These are phyloP conservation scores for Bembecia ichneumoniformis DNA, from an alignment of 2,888 invertebrate species.

Conservation along the genomic window DNA sequence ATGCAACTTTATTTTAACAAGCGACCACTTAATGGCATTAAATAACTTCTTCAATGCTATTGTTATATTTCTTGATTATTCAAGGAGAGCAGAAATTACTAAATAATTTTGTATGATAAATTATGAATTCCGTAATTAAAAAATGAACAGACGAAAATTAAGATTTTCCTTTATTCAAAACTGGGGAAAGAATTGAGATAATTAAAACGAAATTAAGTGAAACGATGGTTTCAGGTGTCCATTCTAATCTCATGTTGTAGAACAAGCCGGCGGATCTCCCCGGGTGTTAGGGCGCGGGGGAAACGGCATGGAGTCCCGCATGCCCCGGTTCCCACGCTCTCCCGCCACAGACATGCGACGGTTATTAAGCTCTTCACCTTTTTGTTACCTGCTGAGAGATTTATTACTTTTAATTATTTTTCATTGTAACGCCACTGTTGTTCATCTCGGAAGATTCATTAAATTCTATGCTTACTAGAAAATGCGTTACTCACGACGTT, in stretches of 20 bases:
- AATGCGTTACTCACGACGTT: constrained; percentile 44
- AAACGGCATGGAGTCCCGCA: constrained; percentile 11
- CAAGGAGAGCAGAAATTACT: background rate
- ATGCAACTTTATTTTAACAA: too few relatives aligned
- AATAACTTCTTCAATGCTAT: too few relatives aligned
- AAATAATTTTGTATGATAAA: background rate
- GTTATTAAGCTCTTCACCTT: constrained; percentile 68
- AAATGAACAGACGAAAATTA: background rate
- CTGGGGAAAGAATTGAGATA: constrained; percentile 13
- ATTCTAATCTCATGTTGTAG: constrained; percentile 28
- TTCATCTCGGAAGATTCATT: constrained; percentile 50
- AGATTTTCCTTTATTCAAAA: background rate
- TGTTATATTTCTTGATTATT: too few relatives aligned
- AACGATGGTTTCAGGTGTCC: constrained; percentile 33
- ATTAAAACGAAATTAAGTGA: constrained; percentile 45
- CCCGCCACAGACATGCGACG: constrained; percentile 59
- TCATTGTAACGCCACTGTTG: constrained; percentile 59
- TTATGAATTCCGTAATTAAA: background rate
- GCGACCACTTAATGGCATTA: too few relatives aligned
- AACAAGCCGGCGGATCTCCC: background rate
- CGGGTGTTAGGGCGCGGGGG: background rate
- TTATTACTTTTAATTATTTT: constrained; percentile 73
- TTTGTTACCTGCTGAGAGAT: constrained; percentile 69
- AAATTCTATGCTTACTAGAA: constrained; percentile 55
- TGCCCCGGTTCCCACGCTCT: constrained; percentile 51